Conservation (phyloP, 2,113 vertebrate genomes). For the Malurus elegans region DNA sequence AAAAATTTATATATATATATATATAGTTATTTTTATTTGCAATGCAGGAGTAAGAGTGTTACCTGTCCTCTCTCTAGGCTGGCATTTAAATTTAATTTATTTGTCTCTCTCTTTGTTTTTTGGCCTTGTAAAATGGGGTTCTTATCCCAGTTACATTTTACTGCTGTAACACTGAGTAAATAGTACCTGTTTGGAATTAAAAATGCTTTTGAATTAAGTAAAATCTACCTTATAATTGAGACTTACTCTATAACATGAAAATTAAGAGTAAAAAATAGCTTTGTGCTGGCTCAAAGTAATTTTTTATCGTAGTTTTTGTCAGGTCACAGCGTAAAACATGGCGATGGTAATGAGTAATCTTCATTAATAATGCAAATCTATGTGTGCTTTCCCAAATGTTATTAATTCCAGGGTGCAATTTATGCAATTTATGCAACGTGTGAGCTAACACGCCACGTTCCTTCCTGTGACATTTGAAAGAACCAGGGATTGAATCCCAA, state of each 20-base stretch:
- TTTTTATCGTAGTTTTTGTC: background rate
- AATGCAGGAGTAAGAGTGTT: background rate
- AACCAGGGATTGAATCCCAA: conserved; percentile 15
- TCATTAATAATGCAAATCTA: conserved; percentile 39
- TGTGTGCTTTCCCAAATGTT: background rate
- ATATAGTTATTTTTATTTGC: background rate
- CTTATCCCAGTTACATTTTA: background rate
- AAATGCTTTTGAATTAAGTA: background rate
- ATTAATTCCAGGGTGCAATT: conserved; percentile 5
- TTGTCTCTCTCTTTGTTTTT: background rate
- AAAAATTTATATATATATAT: no score
- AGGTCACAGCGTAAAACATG: background rate
- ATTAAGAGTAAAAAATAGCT: background rate
- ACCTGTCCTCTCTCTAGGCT: fast-evolving
- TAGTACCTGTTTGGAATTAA: background rate
- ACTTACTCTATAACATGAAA: background rate
- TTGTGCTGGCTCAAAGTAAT: background rate
- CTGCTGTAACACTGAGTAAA: background rate
- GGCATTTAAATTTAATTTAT: background rate
- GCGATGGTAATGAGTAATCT: background rate
- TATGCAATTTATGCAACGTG: background rate
- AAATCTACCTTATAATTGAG: background rate
- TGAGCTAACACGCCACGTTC: background rate
- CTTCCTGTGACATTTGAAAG: conserved; percentile 52
- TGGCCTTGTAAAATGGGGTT: background rate